Conservation (phyloP, 2,888 invertebrate genomes). For the Ochropleura plecta region DNA sequence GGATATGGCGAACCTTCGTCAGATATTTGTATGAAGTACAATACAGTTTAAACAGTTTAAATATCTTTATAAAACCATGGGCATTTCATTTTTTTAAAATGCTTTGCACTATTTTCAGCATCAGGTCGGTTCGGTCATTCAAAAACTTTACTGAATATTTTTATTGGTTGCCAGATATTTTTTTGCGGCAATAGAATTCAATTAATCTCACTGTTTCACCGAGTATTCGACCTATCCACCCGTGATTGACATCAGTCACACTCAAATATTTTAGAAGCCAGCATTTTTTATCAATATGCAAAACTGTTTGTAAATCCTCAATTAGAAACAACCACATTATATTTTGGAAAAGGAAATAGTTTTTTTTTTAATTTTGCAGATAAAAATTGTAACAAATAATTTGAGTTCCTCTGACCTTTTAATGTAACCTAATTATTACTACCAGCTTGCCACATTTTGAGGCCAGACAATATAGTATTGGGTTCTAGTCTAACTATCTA, state of each 20-base stretch:
- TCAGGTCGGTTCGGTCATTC: conserved; percentile 4
- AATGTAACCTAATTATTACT: not conserved
- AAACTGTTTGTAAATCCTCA: conserved; percentile 29
- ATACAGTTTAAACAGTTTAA: conserved; percentile 3
- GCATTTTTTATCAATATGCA: conserved; percentile 33
- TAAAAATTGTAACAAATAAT: not conserved
- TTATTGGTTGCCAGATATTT: conserved; percentile 36
- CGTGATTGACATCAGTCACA: conserved; percentile 53
- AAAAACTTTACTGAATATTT: conserved; percentile 42
- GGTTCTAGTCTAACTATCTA: too few species aligned
- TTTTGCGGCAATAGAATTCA: conserved; percentile 48
- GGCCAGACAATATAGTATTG: not conserved
- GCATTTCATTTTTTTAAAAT: conserved; percentile 11
- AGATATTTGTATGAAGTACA: conserved; percentile 14
- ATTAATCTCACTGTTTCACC: conserved; percentile 55
- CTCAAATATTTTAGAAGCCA: conserved; percentile 47
- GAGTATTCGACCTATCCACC: conserved; percentile 46
- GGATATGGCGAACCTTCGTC: conserved; percentile 4
- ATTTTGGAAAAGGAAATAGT: conserved; percentile 1
- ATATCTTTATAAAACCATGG: not conserved
- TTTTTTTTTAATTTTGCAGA: not conserved
- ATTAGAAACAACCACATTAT: conserved; percentile 9
- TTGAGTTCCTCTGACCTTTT: not conserved
- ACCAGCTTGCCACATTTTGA: not conserved
- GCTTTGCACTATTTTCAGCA: conserved; percentile 14